Base-by-base conservation (phyloP, 2,113 vertebrate species). In the Halichoeres trimaculatus region DNA sequence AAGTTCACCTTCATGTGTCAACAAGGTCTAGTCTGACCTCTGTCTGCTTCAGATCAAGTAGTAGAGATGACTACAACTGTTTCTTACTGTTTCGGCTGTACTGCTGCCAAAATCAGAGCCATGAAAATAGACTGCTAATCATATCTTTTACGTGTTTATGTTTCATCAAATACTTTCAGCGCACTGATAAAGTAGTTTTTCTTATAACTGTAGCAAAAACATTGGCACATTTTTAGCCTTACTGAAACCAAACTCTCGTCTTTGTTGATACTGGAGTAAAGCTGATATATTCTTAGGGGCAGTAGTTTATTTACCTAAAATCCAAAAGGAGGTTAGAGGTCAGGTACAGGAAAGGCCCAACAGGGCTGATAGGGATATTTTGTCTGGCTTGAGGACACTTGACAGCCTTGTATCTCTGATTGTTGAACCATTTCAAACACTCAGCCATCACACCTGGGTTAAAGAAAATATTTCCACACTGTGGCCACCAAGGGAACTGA, bases 1-100 rank as follows among this genome's bases (percentile, higher is more conserved):
- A 71, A 76, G 85, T 60, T 80, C 78, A 73, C 64, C 78, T 62
- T 52, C 35, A 1, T 81, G 86, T 90, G 85, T 85, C 88, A 87
- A 68, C 80, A 64, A 38, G 47, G 45, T 72, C 70, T 20, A 30
- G 47, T 76, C 53, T 75, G 71, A 58, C 45, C 70, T 52, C 35
- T 47, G 62, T 54, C 51, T 65, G 53, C 55, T 53, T 19, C 75
- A 50, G 71, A 81, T 76, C 63, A 85, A 66, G 45, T n/a, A 54
- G 30, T 13, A 38, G 11, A 8, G 63, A 58, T 52, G 38, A n/a
- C 19, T 54, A 9, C 47, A 59, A 56, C 47, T 73, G 60, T 70
- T 70, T 57, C 43, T 30, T 64, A 58, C 43, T 26, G 5, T 58
- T 69, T 72, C 10, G n/a, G n/a, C n/a, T n/a, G n/a, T 66, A 30